These are phyloP conservation scores for Chloropsis cyanopogon DNA, from an alignment of 2,113 vertebrate species.

Conservation along the genomic window DNA sequence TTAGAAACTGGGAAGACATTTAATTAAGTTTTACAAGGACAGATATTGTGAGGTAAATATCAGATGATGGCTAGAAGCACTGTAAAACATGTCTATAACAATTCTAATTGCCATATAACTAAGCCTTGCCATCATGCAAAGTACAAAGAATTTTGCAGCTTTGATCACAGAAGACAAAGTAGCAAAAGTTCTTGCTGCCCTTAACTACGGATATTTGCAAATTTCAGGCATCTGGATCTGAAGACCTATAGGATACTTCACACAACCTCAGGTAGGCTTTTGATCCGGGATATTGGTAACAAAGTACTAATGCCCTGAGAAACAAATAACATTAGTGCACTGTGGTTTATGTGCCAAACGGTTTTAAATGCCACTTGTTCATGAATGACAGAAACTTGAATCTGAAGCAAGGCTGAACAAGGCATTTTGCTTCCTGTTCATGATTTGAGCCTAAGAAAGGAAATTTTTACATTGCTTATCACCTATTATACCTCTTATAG, in stretches of 20 bases:
- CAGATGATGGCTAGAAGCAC: neutral
- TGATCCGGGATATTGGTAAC: neutral
- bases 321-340: neutral
- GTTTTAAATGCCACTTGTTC: neutral
- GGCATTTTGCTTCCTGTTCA: neutral
- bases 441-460: neutral
- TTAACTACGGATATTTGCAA: neutral
- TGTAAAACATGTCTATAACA: slow-evolving; percentile 2
- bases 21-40: slow-evolving; percentile 62
- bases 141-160: neutral
- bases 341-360: neutral
- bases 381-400: neutral
- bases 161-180: neutral
- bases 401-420: neutral
- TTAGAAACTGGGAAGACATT: slow-evolving; percentile 10
- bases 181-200: neutral
- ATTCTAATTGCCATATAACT: neutral
- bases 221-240: neutral
- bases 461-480: neutral
- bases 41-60: slow-evolving; percentile 31
- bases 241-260: neutral
- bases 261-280: neutral
- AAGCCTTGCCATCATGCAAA: neutral
- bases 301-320: neutral
- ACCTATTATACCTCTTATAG: neutral